Conservation (phyloP, 2,797 vertebrate species). For the Myripristis jacobus region DNA sequence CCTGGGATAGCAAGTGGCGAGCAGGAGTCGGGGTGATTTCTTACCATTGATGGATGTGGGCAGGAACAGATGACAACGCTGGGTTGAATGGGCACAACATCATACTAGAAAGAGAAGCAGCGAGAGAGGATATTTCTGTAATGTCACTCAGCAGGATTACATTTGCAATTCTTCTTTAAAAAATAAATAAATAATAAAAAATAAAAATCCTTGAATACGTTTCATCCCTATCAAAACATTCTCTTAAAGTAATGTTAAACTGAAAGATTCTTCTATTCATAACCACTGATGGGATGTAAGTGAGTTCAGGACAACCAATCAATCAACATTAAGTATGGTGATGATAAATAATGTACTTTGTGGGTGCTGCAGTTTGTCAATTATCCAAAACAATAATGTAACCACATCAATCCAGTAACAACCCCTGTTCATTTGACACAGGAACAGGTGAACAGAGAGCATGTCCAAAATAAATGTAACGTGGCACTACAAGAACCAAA, state of each 20-base stretch:
- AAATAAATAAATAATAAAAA: too few relatives aligned
- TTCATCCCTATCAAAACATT: neutral
- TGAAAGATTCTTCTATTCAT: too few relatives aligned
- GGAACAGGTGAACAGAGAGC: neutral
- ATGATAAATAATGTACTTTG: neutral
- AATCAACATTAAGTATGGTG: neutral
- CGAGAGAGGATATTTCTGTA: conserved; percentile 35
- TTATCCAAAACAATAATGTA: neutral
- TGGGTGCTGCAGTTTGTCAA: neutral
- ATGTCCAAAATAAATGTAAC: neutral
- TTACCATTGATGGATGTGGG: conserved; percentile 97
- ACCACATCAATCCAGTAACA: neutral
- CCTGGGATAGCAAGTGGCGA: conserved; percentile 88
- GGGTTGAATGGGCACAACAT: conserved; percentile 97
- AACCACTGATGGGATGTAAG: neutral
- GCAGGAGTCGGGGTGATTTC: conserved; percentile 93
- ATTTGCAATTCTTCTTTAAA: neutral
- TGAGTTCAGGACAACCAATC: neutral
- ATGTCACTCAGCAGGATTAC: conserved; percentile 23
- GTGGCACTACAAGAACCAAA: neutral
- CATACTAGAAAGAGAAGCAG: conserved; percentile 87
- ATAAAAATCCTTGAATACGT: too few relatives aligned
- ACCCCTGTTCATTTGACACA: neutral
- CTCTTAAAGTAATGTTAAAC: too few relatives aligned
- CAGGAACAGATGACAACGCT: conserved; percentile 97